phyloP scores from a whole-genome alignment of 2,797 vertebrate genomes.

The Heteromormyrus szaboi region DNA sequence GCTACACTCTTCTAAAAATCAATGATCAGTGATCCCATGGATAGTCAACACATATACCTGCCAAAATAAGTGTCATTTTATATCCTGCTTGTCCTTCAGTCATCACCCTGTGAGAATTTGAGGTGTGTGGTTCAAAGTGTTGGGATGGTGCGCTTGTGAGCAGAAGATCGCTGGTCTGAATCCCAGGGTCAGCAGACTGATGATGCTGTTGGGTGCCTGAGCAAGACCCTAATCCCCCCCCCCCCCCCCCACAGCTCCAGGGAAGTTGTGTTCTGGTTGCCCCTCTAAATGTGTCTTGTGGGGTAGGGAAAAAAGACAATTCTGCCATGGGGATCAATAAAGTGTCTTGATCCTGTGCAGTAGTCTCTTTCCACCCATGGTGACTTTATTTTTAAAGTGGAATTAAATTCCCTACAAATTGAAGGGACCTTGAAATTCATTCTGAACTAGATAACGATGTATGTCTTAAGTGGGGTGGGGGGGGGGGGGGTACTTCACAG shows the following conservation, averaged over 20 bases:
- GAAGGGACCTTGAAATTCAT: background rate
- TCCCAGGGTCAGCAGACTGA: background rate
- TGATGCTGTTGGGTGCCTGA: background rate
- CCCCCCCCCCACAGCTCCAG: background rate
- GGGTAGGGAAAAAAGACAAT: background rate
- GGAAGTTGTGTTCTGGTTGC: background rate
- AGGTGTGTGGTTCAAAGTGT: background rate
- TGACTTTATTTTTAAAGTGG: background rate
- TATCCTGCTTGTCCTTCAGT: background rate
- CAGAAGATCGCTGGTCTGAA: background rate
- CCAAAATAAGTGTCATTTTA: background rate
- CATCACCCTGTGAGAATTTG: background rate
- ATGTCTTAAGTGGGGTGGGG: background rate
- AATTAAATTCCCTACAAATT: background rate
- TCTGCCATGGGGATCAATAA: background rate
- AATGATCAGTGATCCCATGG: slow-evolving; percentile 7
- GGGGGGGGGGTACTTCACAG: background rate
- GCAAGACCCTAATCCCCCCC: background rate
- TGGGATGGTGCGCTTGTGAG: background rate
- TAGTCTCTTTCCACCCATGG: background rate
- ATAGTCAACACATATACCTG: background rate
- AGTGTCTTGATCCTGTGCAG: background rate
- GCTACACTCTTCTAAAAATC: background rate
- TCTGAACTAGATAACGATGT: background rate
- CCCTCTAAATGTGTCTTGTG: background rate